These are phyloP conservation scores for Eupithecia exiguata DNA, from an alignment of 2,888 invertebrate species.

Conservation along the genomic window DNA sequence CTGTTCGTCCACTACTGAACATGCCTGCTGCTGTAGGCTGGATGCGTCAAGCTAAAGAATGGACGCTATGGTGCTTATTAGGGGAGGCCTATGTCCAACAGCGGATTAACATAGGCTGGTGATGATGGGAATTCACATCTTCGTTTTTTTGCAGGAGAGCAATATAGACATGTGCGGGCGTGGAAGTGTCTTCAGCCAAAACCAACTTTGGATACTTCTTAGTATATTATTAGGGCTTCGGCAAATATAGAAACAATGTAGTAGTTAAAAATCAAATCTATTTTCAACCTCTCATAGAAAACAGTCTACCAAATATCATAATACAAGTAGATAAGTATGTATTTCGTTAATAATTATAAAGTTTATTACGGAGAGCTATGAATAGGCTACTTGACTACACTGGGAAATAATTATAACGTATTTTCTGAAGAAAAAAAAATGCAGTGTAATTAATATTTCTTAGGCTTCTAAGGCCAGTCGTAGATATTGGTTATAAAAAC, in stretches of 20 bases:
- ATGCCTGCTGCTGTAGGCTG: background rate
- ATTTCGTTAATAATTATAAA: slow-evolving; percentile 32
- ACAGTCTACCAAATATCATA: background rate
- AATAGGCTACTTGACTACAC: too few species aligned
- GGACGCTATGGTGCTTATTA: too few species aligned
- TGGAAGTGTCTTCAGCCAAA: slow-evolving; percentile 60
- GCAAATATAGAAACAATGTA: slow-evolving; percentile 23
- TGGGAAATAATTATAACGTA: too few species aligned
- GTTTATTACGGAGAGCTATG: slow-evolving; percentile 28
- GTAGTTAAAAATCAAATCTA: slow-evolving; percentile 23
- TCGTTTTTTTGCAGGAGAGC: slow-evolving; percentile 80
- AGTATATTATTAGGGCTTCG: slow-evolving; percentile 49
- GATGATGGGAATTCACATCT: background rate
- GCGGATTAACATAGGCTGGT: too few species aligned
- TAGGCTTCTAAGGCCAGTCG: too few species aligned
- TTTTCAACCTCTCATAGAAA: slow-evolving; percentile 24
- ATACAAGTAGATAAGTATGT: background rate
- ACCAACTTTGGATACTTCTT: slow-evolving; percentile 54
- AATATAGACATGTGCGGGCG: slow-evolving; percentile 87
- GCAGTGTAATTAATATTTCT: too few species aligned
- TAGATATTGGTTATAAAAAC: too few species aligned
- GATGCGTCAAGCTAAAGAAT: too few species aligned
- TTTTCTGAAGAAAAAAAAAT: too few species aligned
- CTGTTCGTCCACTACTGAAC: background rate
- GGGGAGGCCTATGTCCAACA: too few species aligned